phyloP scores from a whole-genome alignment of 2,888 invertebrate species.

The Dynastes tityus region DNA sequence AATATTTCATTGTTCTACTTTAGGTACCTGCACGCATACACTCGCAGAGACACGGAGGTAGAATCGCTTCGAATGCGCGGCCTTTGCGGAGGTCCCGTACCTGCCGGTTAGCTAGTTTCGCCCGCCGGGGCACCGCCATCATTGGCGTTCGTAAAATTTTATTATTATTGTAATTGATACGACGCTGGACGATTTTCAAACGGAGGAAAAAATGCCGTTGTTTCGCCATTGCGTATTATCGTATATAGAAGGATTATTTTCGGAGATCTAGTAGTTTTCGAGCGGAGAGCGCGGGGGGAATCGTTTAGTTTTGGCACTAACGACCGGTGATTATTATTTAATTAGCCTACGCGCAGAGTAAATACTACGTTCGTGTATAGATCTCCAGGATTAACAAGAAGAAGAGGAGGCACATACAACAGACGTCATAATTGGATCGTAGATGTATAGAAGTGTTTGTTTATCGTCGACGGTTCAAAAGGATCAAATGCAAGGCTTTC shows the following conservation, averaged over 20 bases:
- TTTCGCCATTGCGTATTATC: constrained; percentile 24
- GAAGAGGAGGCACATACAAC: too few species aligned
- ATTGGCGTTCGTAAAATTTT: constrained; percentile 29
- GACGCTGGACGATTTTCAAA: constrained; percentile 14
- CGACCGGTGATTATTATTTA: constrained; percentile 15
- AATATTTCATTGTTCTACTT: constrained; percentile 38
- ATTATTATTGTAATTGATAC: constrained; percentile 41
- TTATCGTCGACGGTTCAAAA: too few species aligned
- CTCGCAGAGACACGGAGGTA: not conserved
- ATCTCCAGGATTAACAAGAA: not conserved
- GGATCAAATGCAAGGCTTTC: too few species aligned
- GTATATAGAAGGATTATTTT: constrained; percentile 38
- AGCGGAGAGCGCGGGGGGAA: too few species aligned
- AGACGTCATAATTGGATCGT: too few species aligned
- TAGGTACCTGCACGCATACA: not conserved
- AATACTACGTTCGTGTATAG: not conserved
- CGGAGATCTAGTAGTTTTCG: not conserved
- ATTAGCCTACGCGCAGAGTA: not conserved
- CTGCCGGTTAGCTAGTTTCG: not conserved
- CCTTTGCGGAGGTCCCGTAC: too few species aligned
- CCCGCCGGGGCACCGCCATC: not conserved
- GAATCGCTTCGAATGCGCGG: too few species aligned
- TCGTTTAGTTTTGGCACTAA: constrained; percentile 10
- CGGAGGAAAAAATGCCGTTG: constrained; percentile 12
- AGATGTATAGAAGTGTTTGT: too few species aligned